Evolutionary conservation across 2,797 vertebrate species (phyloP), one percentile per base, ranked within the genome.

Genomic region (Lepus townsendii): DNA sequence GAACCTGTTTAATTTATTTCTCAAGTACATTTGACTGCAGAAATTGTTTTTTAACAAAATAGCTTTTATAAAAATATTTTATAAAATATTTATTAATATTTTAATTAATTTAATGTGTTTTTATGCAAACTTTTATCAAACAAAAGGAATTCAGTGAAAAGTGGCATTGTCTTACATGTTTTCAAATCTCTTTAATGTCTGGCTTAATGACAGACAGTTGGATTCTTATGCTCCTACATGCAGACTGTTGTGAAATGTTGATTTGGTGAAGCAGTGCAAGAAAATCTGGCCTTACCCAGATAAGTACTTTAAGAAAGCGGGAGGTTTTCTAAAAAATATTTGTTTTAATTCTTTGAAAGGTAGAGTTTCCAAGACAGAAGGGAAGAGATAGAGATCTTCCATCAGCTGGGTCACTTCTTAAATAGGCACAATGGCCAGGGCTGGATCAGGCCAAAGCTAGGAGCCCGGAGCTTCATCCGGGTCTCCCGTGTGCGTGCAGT

Each of bases 21-120:
- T 96, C 72, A 89, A 72, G 63, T 13, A 2, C 72, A 47, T 17
- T 93, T 94, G 72, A 80, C 9, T 19, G 24, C 38, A 77, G 24
- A 72, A 50, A 12, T 20, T 38, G 3, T 52, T 84, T 88, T 73
- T 77, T 69, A 47, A 9, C 42, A 47, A 47, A 47, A 47, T 47
- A 47, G 42, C 17, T 57, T 57, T 57, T 57, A 57, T 57, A 47
- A 47, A 47, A 47, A 47, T 72, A 38, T 57, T 75, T 60, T 76
- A 62, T 5, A 62, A 76, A 91, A 42, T 75, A 72, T 66, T 75
- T 6, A 57, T 78, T 30, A 68, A 32, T 54, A 54, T 35, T 66
- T 52, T 42, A 82, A 65, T 17, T 57, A 14, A 54, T 54, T 10
- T 14, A 54, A 57, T 14, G 13, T 57, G 17, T 57, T 57, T 57